A percentile compares a stretch with the other conserved stretches of the same genome.
Evolutionary conservation across 2,888 invertebrate species (phyloP).

Genomic region (Cryptophagus acutangulus): DNA sequence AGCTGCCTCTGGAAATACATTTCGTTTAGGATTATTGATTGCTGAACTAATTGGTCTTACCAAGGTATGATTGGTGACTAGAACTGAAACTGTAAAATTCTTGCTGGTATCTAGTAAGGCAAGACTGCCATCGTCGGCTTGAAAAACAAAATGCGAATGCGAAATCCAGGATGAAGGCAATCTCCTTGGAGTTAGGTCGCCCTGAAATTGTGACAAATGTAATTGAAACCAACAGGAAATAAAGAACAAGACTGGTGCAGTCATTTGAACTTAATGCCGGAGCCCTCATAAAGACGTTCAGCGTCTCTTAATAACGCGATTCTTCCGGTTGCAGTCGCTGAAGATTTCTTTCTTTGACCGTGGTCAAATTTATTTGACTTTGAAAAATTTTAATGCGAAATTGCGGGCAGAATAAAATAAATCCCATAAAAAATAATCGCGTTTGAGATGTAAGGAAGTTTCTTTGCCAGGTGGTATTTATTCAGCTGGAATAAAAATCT

Average conservation of each 20-base stretch:
- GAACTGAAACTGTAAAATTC: conserved; percentile 66
- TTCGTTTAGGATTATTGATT: neutral
- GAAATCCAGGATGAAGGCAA: conserved; percentile 79
- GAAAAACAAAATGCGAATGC: conserved; percentile 77
- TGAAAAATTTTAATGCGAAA: too few species aligned
- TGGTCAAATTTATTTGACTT: too few species aligned
- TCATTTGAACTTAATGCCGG: conserved; percentile 12
- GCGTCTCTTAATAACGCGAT: too few species aligned
- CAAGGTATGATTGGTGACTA: conserved; percentile 83
- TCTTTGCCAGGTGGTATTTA: too few species aligned
- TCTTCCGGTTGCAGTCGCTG: conserved; percentile 14
- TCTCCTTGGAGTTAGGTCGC: conserved; percentile 44
- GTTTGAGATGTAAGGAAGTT: too few species aligned
- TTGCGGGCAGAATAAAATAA: too few species aligned
- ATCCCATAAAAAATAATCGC: too few species aligned
- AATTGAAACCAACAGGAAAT: conserved; percentile 23
- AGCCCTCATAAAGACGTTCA: conserved; percentile 10
- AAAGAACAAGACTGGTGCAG: conserved; percentile 15
- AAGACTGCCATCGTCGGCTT: conserved; percentile 80
- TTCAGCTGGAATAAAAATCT: too few species aligned
- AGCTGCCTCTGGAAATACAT: conserved; percentile 64
- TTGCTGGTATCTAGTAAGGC: conserved; percentile 73
- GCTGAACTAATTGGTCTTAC: too few species aligned
- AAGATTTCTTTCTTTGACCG: too few species aligned
- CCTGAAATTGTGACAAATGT: conserved; percentile 32